Base-by-base conservation (phyloP, 1,140 invertebrate species). In the Pseudoatta argentina region DNA sequence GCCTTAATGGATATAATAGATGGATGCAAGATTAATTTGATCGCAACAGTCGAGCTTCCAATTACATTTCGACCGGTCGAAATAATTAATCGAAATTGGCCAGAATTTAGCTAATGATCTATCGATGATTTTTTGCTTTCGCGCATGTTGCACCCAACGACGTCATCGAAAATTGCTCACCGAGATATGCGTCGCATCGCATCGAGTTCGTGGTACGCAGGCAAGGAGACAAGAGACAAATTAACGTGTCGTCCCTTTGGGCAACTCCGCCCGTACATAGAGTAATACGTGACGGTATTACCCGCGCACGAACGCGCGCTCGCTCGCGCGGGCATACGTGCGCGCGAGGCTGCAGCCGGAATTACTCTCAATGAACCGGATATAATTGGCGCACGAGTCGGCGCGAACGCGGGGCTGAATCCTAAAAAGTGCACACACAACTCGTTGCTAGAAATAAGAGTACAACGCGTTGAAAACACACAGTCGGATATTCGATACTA, bases 221-320 rank as follows among this genome's bases (percentile, higher is more conserved):
- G 85, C 85, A 67, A 72, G 87, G 66, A 57, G 85, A 82, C 73
- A 85, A 64, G 63, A 81, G 75, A 77, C 51, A 81, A 87, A 89
- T 89, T 89, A 90, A 87, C 61, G 78, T 48, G 66, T 24, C 77
- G 44, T 61, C 27, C 75, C 75, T 44, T 30, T 39, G 63, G 66
- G 44, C 53, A 63, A 63, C 79, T 83, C 55, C 55, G 76, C 61
- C 14, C 44, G 85, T 69, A 86, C 79, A 73, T 55, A 83, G 34
- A 69, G 64, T 86, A 79, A 86, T 79, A 69, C 86, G 86, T 76
- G 79, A 88, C 24, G 82, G 48, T 57, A 63, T 55, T 81, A 59
- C 71, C n/a, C 86, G 57, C 57, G 72, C 59, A 61, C 64, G 82
- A 69, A 73, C 39, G 64, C 69, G 8, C 48, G 59, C 30, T 10